Evolutionary conservation across 2,888 invertebrate species (phyloP), one percentile per base, ranked within the genome.

Genomic region (Drosophila rubida): DNA sequence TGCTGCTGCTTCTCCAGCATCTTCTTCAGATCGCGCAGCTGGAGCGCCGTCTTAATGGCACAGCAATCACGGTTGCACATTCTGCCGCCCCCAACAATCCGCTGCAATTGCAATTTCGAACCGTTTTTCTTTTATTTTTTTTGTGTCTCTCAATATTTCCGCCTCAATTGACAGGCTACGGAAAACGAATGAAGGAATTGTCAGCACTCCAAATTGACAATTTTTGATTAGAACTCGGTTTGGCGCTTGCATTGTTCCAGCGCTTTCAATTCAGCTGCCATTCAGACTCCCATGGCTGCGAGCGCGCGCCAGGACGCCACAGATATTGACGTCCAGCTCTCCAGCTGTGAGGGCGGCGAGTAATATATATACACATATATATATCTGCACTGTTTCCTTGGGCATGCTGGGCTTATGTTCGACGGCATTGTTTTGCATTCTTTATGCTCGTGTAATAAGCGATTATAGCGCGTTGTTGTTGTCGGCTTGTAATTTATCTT

Each of bases 51-150:
- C 48, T 79, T 82, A 1, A 53, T 11, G n/a, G 45, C 23, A 39
- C 82, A 82, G 27, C 82, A 82, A 4, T 82, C 66, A 2, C 3
- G 19, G n/a, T 71, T 71, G 27, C 85, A 80, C 85, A 82, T 82
- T 5, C 44, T 22, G n/a, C 30, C 23, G 35, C n/a, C n/a, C n/a
- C n/a, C n/a, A n/a, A 41, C 25, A 8, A 14, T n/a, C 8, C 14
- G 39, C 2, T 22, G n/a, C 30, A 22, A 30, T 7, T 13, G 4
- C 11, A 11, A 19, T 16, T 54, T 32, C 22, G 8, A 0, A 39
- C 3, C 7, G 3, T 13, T 6, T 44, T 23, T 14, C 30, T 22
- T 19, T 19, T 13, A 8, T 22, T 39, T 46, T 2, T 11, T n/a
- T n/a, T n/a, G n/a, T n/a, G n/a, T n/a, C n/a, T n/a, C n/a, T n/a